Base-by-base conservation (phyloP, 1,140 invertebrate genomes). In the Nasonia giraulti region DNA sequence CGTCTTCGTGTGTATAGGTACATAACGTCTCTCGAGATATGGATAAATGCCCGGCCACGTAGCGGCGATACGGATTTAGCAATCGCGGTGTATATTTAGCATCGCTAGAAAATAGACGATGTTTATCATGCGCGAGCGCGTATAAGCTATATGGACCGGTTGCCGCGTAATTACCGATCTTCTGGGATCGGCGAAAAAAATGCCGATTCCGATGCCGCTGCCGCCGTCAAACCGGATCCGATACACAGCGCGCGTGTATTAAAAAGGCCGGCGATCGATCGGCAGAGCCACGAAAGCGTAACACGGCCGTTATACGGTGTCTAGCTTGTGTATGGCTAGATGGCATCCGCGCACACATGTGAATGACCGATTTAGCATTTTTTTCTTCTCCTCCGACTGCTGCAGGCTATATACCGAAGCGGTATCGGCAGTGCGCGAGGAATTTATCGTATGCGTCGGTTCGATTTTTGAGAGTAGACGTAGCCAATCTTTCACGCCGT, bases 291-390 rank as follows among this genome's bases (percentile, higher is more conserved):
- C 17, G 47, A 44, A 82, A 82, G 33, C 44, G n/a, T 47, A 81
- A 62, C 44, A 50, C 20, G 27, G 47, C 23, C 71, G 44, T 74
- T 81, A 73, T 17, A n/a, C 12, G 31, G 33, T 74, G 14, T n/a
- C 14, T 23, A 62, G 50, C n/a, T 77, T 55, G n/a, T 78, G 66
- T 17, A 74, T 7, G 33, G 27, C 27, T 27, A 27, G 27, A 27
- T 27, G 27, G 27, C 27, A 5, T 37, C 2, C 33, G 33, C 33
- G 33, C 33, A 37, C 74, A 27, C 44, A 50, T 40, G 74, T 76
- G 74, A 76, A 76, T 10, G 74, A 44, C 74, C 74, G 74, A 76
- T 76, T 47, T 76, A 76, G 40, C 40, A 50, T 50, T 76, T 76
- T 76, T 76, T 23, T 62, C 7, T 50, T 50, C 10, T 17, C 14